phyloP scores from a whole-genome alignment of 2,888 invertebrate species.

The Adineta ricciae region DNA sequence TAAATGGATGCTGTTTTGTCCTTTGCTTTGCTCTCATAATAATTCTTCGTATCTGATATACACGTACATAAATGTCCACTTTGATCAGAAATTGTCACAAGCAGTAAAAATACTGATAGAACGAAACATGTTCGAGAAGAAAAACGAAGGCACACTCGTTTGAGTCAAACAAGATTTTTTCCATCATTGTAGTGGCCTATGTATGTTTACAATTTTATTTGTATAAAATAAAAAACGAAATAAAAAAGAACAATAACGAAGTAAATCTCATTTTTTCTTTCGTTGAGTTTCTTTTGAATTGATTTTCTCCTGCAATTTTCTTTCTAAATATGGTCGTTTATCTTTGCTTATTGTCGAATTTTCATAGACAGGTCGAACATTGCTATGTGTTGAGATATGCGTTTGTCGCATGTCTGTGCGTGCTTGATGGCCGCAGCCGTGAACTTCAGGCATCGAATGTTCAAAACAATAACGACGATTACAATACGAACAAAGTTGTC shows the following conservation, averaged over 20 bases:
- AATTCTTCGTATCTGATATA: no score
- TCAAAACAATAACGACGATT: constrained; percentile 31
- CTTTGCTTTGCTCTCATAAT: no score
- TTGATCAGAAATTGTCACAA: no score
- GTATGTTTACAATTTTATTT: background rate
- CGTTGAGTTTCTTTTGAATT: constrained; percentile 9
- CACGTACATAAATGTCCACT: no score
- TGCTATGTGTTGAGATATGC: constrained; percentile 29
- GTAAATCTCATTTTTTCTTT: constrained; percentile 1
- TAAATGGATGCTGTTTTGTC: no score
- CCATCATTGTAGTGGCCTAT: background rate
- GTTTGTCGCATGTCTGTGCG: background rate
- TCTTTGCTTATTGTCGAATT: background rate
- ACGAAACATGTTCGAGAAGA: no score
- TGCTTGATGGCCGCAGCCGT: constrained; percentile 33
- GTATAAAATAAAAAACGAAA: background rate
- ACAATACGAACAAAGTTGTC: constrained; percentile 33
- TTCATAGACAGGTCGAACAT: constrained; percentile 14
- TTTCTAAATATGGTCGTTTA: constrained; percentile 24
- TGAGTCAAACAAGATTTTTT: no score
- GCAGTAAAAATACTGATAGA: no score
- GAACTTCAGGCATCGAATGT: constrained; percentile 32
- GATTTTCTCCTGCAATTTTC: constrained; percentile 30
- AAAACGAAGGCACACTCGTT: no score
- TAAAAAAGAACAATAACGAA: background rate